Evolutionary conservation across 1,140 invertebrate genomes (phyloP).

Genomic region (Geopemphigus sp.): DNA sequence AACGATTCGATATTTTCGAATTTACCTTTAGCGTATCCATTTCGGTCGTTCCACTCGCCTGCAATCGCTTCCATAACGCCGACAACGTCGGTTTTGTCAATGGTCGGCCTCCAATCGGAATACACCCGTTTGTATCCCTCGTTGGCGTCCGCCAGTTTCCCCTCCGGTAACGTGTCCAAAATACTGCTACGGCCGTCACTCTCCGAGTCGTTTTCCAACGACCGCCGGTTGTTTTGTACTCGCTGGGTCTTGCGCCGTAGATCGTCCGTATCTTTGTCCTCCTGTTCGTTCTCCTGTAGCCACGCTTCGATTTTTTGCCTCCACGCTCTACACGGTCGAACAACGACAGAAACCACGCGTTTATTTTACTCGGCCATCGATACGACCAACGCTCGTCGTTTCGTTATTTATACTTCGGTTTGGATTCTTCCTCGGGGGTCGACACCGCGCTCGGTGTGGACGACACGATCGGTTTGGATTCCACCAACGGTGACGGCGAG

Average conservation of each 20-base stretch:
- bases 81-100: slow-evolving; percentile 79
- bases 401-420: slow-evolving; percentile 56
- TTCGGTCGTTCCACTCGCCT: slow-evolving; percentile 62
- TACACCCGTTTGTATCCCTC: slow-evolving; percentile 65
- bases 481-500: slow-evolving; percentile 66
- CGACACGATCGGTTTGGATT: slow-evolving; percentile 58
- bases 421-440: slow-evolving; percentile 57
- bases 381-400: background rate
- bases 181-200: slow-evolving; percentile 55
- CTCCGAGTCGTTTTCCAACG: slow-evolving; percentile 62
- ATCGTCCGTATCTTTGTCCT: slow-evolving; percentile 70
- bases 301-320: slow-evolving; percentile 86
- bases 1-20: slow-evolving; percentile 45
- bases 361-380: too few species aligned
- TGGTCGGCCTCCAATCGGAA: slow-evolving; percentile 74
- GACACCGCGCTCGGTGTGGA: slow-evolving; percentile 57
- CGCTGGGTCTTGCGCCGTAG: slow-evolving; percentile 63
- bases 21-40: too few species aligned
- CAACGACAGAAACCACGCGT: too few species aligned
- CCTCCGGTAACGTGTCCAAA: slow-evolving; percentile 71
- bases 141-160: slow-evolving; percentile 58
- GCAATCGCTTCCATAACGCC: slow-evolving; percentile 82
- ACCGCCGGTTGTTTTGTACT: slow-evolving; percentile 68
- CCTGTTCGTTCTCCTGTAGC: slow-evolving; percentile 82
- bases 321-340: slow-evolving; percentile 74